Evolutionary conservation across 2,797 vertebrate genomes (phyloP).

Genomic region (Leptodactylus fallax): DNA sequence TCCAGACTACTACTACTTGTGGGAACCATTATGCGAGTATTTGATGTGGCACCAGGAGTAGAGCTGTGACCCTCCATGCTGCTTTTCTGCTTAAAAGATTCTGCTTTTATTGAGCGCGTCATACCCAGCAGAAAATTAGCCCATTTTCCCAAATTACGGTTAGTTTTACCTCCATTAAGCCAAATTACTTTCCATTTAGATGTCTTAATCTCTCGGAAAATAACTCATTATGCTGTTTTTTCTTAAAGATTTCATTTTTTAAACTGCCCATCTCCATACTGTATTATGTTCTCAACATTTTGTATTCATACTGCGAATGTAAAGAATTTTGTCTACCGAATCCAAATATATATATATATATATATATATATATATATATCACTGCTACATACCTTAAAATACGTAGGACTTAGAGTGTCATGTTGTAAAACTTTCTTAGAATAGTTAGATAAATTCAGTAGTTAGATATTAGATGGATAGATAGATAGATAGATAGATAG

Average conservation of each 20-base stretch:
- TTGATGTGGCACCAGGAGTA: constrained; percentile 44
- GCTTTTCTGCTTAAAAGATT: constrained; percentile 36
- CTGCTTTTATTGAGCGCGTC: constrained; percentile 11
- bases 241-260: constrained; percentile 23
- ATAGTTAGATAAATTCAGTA: too few relatives aligned
- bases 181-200: constrained; percentile 42
- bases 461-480: too few relatives aligned
- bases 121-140: constrained; percentile 37
- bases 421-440: too few relatives aligned
- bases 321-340: neutral
- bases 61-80: constrained; percentile 47
- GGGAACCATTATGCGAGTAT: constrained; percentile 18
- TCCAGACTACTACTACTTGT: constrained; percentile 29
- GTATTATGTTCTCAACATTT: neutral
- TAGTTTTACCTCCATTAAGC: constrained; percentile 42
- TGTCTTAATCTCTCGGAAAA: constrained; percentile 42
- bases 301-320: neutral
- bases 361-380: too few relatives aligned
- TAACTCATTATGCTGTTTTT: constrained; percentile 38
- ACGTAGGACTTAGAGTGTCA: too few relatives aligned
- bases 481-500: too few relatives aligned
- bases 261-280: constrained; percentile 17
- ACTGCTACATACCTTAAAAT: too few relatives aligned
- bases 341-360: neutral
- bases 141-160: constrained; percentile 33